Evolutionary conservation across 1,140 invertebrate genomes (phyloP), one percentile per base, ranked within the genome.

Genomic region (Plodia interpunctella): DNA sequence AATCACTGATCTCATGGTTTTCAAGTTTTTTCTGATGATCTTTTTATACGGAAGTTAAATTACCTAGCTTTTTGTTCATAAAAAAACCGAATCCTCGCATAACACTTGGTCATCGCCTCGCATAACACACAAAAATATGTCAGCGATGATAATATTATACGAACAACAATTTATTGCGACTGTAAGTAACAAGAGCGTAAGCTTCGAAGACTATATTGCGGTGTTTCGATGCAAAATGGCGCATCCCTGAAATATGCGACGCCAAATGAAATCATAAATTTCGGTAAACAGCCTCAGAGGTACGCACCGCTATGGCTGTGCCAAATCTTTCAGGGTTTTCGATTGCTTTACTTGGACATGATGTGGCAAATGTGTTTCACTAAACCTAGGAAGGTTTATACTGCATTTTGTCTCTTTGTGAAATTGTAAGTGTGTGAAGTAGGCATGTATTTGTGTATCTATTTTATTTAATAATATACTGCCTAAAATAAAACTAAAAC

Each of bases 241-340:
- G 76, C 78, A 72, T 74, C 70, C 57, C 68, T 84, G 80, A 83
- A 81, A 83, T 83, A 86, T 81, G 78, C 76, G 78, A 79, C 71
- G 71, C 76, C 74, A 87, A 87, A 87, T 87, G 78, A 87, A 87
- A 83, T 81, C 80, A 87, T 87, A 87, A 87, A 87, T 87, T 80
- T 66, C 70, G 52, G 78, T 77, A 82, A 79, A 82, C n/a, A 78
- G 79, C 70, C 72, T n/a, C 76, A 63, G 61, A 70, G 68, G 63
- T 64, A 65, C 66, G 64, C 66, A 62, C 62, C 57, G 57, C 63
- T 49, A 20, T 44, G 38, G 21, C 32, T 9, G 38, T 44, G 38
- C 38, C 38, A 44, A 17, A 44, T 44, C 38, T 44, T 44, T 44
- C 38, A 44, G 38, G 1, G 2, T 17, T 15, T n/a, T 44, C 38